Conservation (phyloP, 2,888 invertebrate genomes). For the Entomobrya multifasciata region DNA sequence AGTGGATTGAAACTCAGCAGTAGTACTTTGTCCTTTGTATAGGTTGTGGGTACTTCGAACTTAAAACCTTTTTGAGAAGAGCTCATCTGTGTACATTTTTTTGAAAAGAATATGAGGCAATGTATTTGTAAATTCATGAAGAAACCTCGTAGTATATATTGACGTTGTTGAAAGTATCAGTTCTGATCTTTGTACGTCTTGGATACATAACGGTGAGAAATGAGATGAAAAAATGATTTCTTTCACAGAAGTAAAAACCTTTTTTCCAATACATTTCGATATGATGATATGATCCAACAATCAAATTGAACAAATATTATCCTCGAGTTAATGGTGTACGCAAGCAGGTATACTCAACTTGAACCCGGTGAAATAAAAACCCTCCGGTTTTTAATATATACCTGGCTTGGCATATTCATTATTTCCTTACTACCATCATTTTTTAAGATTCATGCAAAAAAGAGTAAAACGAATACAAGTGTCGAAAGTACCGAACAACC, state of each 20-base stretch:
- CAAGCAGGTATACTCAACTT: background rate
- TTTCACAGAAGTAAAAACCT: background rate
- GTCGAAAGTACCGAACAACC: constrained; percentile 53
- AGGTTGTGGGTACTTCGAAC: background rate
- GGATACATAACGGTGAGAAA: too few species aligned
- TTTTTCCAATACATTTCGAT: constrained; percentile 39
- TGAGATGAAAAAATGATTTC: background rate
- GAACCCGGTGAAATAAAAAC: background rate
- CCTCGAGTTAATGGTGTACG: background rate
- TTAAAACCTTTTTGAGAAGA: too few species aligned
- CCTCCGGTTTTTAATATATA: background rate
- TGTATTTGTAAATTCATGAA: constrained; percentile 28
- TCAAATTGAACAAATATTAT: constrained; percentile 25
- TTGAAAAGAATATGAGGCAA: background rate
- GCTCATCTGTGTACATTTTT: background rate
- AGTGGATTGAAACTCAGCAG: constrained; percentile 21
- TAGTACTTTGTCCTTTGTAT: constrained; percentile 23
- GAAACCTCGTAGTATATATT: too few species aligned
- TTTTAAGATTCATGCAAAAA: too few species aligned
- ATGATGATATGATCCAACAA: constrained; percentile 26
- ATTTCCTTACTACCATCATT: too few species aligned
- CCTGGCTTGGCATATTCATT: too few species aligned
- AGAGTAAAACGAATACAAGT: constrained; percentile 29
- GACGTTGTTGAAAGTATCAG: too few species aligned
- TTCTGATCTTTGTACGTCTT: too few species aligned